phyloP scores from a whole-genome alignment of 2,797 vertebrate species.

The Pipistrellus pygmaeus region DNA sequence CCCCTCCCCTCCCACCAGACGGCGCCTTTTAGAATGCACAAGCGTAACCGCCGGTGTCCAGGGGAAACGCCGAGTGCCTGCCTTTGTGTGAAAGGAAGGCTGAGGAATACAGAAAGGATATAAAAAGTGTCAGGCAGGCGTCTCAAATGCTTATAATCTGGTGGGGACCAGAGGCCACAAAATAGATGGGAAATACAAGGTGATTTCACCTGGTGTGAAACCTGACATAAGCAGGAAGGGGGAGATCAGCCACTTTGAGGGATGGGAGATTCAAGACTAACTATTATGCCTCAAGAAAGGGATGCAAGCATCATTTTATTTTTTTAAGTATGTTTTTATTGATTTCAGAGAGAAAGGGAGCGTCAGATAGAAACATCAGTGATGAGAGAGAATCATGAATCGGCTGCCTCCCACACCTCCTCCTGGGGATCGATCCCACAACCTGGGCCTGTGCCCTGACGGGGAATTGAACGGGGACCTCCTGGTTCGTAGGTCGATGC shows the following conservation, averaged over 20 bases:
- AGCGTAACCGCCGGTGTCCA: neutral
- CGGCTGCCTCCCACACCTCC: neutral
- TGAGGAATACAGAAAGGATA: neutral
- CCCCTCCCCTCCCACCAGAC: neutral
- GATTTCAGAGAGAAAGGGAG: neutral
- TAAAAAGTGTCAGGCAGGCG: neutral
- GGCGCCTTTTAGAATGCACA: neutral
- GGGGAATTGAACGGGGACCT: neutral
- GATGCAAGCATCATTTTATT: neutral
- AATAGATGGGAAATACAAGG: neutral
- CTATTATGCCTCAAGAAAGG: conserved; percentile 21
- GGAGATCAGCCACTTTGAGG: neutral
- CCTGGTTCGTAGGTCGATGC: too few relatives aligned
- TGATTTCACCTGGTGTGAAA: neutral
- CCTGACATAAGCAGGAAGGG: neutral
- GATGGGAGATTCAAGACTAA: neutral
- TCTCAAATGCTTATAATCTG: neutral
- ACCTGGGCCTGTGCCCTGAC: neutral
- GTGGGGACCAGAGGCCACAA: neutral
- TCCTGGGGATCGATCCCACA: neutral
- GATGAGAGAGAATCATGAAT: neutral
- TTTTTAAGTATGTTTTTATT: neutral
- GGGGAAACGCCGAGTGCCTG: neutral
- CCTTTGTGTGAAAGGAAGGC: neutral
- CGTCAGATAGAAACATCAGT: neutral